Evolutionary conservation across 2,113 vertebrate species (phyloP).

Genomic region (Callaeas wilsoni): DNA sequence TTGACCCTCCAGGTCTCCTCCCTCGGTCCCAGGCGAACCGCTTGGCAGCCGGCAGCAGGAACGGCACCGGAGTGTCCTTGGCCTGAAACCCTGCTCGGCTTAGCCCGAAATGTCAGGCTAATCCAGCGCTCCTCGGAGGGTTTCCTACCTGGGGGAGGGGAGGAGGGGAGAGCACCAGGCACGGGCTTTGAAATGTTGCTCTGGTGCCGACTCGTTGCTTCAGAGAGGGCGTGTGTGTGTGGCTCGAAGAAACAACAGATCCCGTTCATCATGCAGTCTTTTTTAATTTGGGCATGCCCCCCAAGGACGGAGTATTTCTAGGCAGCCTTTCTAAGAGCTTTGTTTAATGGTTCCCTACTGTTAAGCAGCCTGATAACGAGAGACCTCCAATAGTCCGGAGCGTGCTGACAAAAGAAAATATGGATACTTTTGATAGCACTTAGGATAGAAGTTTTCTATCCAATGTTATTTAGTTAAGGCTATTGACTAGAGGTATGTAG

Average conservation of each 20-base stretch:
- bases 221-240: not conserved
- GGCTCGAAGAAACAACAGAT: not conserved
- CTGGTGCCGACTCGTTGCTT: not conserved
- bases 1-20: not conserved
- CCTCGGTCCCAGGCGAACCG: not conserved
- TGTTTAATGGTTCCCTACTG: not conserved
- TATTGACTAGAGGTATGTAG: not conserved
- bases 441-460: not conserved
- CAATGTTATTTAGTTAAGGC: not conserved
- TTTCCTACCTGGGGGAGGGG: conserved; percentile 13
- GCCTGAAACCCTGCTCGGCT: conserved; percentile 10
- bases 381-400: not conserved
- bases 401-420: not conserved
- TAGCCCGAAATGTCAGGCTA: conserved; percentile 42
- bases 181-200: not conserved
- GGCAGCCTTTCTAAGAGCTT: not conserved
- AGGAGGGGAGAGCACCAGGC: not conserved
- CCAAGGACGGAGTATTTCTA: not conserved
- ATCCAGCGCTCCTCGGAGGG: not conserved
- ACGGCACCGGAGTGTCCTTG: not conserved
- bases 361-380: not conserved
- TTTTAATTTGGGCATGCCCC: not conserved
- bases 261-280: not conserved
- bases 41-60: not conserved
- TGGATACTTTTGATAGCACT: not conserved